phyloP scores from a whole-genome alignment of 2,797 vertebrate genomes.

The Phataginus tricuspis region DNA sequence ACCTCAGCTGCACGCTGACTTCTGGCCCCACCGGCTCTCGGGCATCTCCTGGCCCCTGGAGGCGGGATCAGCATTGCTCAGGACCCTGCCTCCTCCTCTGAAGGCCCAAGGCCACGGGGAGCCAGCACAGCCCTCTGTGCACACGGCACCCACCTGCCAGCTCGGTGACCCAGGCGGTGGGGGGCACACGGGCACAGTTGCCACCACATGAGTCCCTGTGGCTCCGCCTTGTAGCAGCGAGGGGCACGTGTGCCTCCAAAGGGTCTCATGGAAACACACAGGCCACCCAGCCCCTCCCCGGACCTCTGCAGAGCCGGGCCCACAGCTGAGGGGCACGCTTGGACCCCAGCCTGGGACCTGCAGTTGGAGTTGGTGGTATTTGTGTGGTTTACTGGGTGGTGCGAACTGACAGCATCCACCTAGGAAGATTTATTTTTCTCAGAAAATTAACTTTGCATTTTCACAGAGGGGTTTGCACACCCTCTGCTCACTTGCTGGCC shows the following conservation, averaged over 20 bases:
- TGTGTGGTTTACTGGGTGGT: accelerated
- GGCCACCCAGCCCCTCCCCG: not conserved
- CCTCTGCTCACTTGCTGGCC: accelerated
- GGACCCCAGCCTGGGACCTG: not conserved
- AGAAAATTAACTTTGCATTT: not conserved
- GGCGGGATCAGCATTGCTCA: too few relatives aligned
- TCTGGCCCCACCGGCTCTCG: accelerated
- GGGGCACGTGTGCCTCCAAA: not conserved
- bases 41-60: not conserved
- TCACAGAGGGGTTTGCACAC: not conserved
- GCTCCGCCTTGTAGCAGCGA: too few relatives aligned
- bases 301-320: not conserved
- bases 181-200: not conserved
- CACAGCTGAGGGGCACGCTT: not conserved
- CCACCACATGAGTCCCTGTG: not conserved
- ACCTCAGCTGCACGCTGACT: not conserved
- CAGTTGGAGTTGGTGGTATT: not conserved
- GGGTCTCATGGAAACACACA: not conserved
- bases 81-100: not conserved
- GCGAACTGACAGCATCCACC: accelerated
- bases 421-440: not conserved
- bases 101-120: accelerated
- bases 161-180: too few relatives aligned
- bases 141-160: not conserved
- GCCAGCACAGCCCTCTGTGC: accelerated